A percentile compares a stretch with the other conserved stretches of the same genome.
These are phyloP conservation scores for Operophtera brumata DNA, from an alignment of 2,888 invertebrate genomes.

Conservation along the genomic window DNA sequence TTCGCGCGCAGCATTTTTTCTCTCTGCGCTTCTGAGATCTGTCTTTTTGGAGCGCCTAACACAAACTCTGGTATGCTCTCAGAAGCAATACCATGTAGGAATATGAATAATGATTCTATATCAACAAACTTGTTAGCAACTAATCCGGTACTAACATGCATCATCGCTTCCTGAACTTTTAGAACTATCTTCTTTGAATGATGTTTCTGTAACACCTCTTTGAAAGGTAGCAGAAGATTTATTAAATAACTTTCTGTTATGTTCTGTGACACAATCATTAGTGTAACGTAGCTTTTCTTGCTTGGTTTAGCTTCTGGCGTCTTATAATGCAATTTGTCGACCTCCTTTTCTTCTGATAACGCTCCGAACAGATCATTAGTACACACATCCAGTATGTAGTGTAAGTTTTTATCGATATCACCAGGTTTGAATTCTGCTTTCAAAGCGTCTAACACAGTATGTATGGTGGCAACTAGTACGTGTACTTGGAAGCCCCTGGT, in stretches of 20 bases:
- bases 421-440: slow-evolving; percentile 85
- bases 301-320: slow-evolving; percentile 90
- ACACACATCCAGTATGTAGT: slow-evolving; percentile 90
- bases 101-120: slow-evolving; percentile 86
- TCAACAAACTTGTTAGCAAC: slow-evolving; percentile 89
- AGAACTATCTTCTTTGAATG: slow-evolving; percentile 89
- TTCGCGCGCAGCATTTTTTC: slow-evolving; percentile 78
- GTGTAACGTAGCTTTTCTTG: slow-evolving; percentile 92
- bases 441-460: slow-evolving; percentile 88
- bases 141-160: slow-evolving; percentile 89
- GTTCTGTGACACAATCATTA: slow-evolving; percentile 89
- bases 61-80: slow-evolving; percentile 89
- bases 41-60: slow-evolving; percentile 74
- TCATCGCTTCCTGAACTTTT: slow-evolving; percentile 90
- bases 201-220: slow-evolving; percentile 87
- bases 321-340: slow-evolving; percentile 89
- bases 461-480: slow-evolving; percentile 93
- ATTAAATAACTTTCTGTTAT: slow-evolving; percentile 88
- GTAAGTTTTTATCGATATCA: slow-evolving; percentile 89
- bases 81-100: slow-evolving; percentile 90
- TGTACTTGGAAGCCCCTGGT: slow-evolving; percentile 96
- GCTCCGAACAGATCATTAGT: slow-evolving; percentile 93
- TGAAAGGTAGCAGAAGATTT: slow-evolving; percentile 89
- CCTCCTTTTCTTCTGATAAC: slow-evolving; percentile 94
- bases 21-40: slow-evolving; percentile 78